Evolutionary conservation across 92 coral and sea anemone species (phyloP), one percentile per base, ranked within the genome.

Genomic region (Epizoanthus ramosus): DNA sequence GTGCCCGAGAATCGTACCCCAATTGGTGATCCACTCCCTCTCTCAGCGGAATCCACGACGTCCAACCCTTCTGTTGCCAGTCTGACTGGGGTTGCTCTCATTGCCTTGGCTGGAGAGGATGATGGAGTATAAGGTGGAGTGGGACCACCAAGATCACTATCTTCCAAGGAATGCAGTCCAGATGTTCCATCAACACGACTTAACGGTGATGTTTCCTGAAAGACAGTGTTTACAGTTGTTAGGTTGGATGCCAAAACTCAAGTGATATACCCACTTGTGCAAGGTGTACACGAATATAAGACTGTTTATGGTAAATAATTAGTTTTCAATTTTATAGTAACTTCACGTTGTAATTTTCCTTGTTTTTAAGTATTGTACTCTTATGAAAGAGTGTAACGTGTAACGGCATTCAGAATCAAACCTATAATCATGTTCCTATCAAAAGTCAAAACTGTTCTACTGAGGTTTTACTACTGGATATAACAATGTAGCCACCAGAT

Each of bases 1-100:
- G 52, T 77, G 4, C 82, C 76, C 1, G 97, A 90, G 85, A 90
- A 93, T 37, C 94, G 87, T 33, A 93, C 97, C 63, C 97, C 97
- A 56, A 93, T 86, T 15, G 97, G 97, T 65, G 92, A 90, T 5
- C 88, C 83, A 75, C 63, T 82, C 47, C 66, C 84, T 50, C 80
- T 79, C 25, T 80, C 90, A 1, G 61, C 88, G 12, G 72, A 71
- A 7, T 68, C 59, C 60, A 83, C 73, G 1, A 52, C 59, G 41
- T 28, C 53, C 18, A 45, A 79, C 18, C 79, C 60, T 16, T 71
- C 59, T n/a, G 58, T 56, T 10, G 41, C 81, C 28, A 88, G 68
- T 13, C 84, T 64, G 16, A 88, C 59, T 31, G 92, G 90, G 17
- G 82, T 71, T 52, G 80, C 77, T 23, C 77, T 71, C 12, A 75